Evolutionary conservation across 2,113 vertebrate genomes (phyloP), one percentile per base, ranked within the genome.

Genomic region (Megaleporinus macrocephalus): DNA sequence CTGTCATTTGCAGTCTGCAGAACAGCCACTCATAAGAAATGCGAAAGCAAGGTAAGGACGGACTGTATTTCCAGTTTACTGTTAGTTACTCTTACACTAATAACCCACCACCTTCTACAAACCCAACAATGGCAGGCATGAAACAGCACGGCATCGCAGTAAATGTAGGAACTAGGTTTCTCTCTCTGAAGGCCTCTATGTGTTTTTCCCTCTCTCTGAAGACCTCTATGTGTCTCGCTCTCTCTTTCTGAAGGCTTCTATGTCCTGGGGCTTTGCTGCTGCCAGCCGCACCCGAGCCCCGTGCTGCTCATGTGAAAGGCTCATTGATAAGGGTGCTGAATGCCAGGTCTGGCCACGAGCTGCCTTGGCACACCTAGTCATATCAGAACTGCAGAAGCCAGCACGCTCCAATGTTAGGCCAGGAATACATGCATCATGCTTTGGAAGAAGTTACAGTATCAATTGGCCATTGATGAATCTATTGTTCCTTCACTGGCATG

Each of bases 11-110:
- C 87, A 97, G 96, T 95, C 63, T 98, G 96, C 93, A 98, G 96
- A 92, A 94, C 96, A 72, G 94, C 95, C 26, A 94, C 95, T 69
- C 96, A 98, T 91, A 96, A 95, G 91, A 97, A 96, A 94, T 98
- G 96, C 83, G 96, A 98, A 93, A 90, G 89, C 79, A 98, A 98
- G 95, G 96, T 98, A 94, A 93, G 90, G 49, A 63, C 47, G n/a
- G 22, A 11, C 36, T 57, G 9, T 70, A 20, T 55, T 76, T 47
- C 61, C 24, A 41, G 27, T 76, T 62, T 47, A 10, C 13, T 72
- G 14, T 13, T 59, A 74, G 27, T 16, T 72, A 5, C 55, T 49
- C 26, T 72, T 13, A 24, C 13, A 55, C 49, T n/a, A n/a, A n/a
- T n/a, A n/a, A n/a, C 3, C 5, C 14, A 30, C 57, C 22, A 79